Conservation (phyloP, 2,888 invertebrate species). For the Cerceris rybyensis region DNA sequence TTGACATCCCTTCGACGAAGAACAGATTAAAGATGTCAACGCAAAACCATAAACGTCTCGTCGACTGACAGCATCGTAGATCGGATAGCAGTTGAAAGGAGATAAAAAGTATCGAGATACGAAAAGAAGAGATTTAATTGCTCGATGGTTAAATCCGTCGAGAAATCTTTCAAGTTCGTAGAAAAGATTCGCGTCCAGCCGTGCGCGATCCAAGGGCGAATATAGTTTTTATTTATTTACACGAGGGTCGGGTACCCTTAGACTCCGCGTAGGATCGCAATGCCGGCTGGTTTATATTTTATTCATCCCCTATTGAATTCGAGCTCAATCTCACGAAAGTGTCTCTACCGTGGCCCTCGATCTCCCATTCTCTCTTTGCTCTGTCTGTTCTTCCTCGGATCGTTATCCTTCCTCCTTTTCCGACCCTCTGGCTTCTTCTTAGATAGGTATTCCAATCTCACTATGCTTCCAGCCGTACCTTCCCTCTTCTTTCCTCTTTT, state of each 20-base stretch:
- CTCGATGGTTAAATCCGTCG: neutral
- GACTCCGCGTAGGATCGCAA: conserved; percentile 69
- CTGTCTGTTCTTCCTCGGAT: conserved; percentile 55
- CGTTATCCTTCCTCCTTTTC: conserved; percentile 52
- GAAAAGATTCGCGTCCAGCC: conserved; percentile 20
- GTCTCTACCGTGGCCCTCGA: conserved; percentile 71
- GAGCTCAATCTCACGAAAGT: conserved; percentile 80
- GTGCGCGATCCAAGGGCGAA: conserved; percentile 41
- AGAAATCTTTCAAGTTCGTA: conserved; percentile 11
- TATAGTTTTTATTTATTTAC: conserved; percentile 78
- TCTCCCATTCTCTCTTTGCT: conserved; percentile 50
- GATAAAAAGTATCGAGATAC: neutral
- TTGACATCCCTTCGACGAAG: too few species aligned
- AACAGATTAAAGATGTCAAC: too few species aligned
- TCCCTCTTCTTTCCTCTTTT: neutral
- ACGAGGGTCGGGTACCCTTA: conserved; percentile 71
- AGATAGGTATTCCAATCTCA: conserved; percentile 74
- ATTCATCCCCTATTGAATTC: conserved; percentile 82
- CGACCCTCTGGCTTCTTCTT: conserved; percentile 59
- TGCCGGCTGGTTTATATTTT: conserved; percentile 79
- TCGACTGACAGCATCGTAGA: neutral
- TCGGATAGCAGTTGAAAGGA: neutral
- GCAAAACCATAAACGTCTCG: too few species aligned
- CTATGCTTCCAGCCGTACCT: conserved; percentile 59
- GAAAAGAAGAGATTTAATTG: conserved; percentile 42